A percentile compares a stretch with the other conserved stretches of the same genome.
Evolutionary conservation across 2,113 vertebrate genomes (phyloP).

Genomic region (Prolemur simus): DNA sequence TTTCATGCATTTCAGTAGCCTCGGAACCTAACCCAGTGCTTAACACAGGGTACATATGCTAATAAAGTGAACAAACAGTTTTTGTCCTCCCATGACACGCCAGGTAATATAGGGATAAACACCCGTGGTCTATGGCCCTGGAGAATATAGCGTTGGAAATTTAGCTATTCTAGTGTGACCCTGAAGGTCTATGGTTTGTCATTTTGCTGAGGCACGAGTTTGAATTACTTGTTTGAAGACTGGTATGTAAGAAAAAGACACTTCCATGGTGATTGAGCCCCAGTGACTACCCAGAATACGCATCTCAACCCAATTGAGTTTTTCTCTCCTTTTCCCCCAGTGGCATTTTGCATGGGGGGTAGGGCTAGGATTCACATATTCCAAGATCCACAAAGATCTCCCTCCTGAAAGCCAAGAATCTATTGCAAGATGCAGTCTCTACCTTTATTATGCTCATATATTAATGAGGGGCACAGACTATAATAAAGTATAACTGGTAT

Average conservation of each 20-base stretch:
- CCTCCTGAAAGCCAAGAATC: neutral
- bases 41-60: neutral
- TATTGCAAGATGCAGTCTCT: neutral
- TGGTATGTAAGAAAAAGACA: neutral
- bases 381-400: neutral
- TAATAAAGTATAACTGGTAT: constrained; percentile 4
- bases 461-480: neutral
- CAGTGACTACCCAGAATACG: neutral
- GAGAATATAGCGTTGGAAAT: neutral
- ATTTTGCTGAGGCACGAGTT: neutral
- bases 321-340: neutral
- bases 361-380: neutral
- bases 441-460: neutral
- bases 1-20: neutral
- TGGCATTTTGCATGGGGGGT: neutral
- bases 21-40: neutral
- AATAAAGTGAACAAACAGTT: neutral
- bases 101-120: neutral
- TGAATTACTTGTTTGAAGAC: neutral
- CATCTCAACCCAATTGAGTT: neutral
- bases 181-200: neutral
- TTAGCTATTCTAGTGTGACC: neutral
- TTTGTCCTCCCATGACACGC: neutral
- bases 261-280: neutral
- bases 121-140: neutral